A percentile compares a stretch with the other conserved stretches of the same genome.
Evolutionary conservation across 2,888 invertebrate species (phyloP).

Genomic region (Ennomos erosarius): DNA sequence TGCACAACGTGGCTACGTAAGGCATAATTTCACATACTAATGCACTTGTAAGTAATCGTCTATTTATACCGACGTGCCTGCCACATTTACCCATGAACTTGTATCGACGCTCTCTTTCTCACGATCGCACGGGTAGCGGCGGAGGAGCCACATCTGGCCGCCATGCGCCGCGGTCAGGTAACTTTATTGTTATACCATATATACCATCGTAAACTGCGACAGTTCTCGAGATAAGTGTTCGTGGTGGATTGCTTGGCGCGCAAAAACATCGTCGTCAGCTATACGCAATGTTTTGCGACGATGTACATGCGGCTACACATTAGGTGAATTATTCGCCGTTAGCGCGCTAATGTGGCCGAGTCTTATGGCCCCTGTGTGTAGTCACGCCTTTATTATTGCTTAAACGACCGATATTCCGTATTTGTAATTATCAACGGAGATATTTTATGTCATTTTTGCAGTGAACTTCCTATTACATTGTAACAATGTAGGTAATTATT

Average conservation of each 20-base stretch:
- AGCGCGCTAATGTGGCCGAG: too few relatives aligned
- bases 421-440: too few relatives aligned
- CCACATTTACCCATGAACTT: constrained; percentile 14
- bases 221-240: too few relatives aligned
- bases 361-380: constrained; percentile 32
- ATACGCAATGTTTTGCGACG: too few relatives aligned
- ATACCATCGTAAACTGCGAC: constrained; percentile 36
- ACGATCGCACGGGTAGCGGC: constrained; percentile 42
- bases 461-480: too few relatives aligned
- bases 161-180: constrained; percentile 55
- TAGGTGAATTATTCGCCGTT: too few relatives aligned
- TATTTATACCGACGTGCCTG: constrained; percentile 12
- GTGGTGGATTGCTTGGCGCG: too few relatives aligned
- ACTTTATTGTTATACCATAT: constrained; percentile 55
- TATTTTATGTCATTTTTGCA: too few relatives aligned
- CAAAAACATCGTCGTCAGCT: too few relatives aligned
- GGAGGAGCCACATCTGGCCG: constrained; percentile 53
- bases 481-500: too few relatives aligned
- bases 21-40: background rate
- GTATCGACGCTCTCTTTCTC: constrained; percentile 30
- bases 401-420: constrained; percentile 28
- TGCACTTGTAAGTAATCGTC: constrained; percentile 9
- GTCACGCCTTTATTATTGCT: constrained; percentile 19
- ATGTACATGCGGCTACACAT: too few relatives aligned
- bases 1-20: too few relatives aligned